A percentile compares a stretch with the other conserved stretches of the same genome.
These are phyloP conservation scores for Sogatella furcifera DNA, from an alignment of 1,140 invertebrate species.

Conservation along the genomic window DNA sequence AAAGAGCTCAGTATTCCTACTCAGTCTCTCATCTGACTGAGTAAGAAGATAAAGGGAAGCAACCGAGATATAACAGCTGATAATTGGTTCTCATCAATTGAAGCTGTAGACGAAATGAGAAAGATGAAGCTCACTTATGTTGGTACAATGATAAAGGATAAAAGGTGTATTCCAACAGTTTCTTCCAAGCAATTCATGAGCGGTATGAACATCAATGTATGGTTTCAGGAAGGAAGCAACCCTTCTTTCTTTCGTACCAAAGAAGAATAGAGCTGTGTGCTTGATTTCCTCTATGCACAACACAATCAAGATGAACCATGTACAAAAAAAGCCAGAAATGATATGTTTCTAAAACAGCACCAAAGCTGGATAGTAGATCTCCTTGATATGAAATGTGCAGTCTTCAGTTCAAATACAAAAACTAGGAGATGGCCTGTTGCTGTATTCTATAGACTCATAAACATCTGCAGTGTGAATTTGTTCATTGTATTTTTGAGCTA, in stretches of 20 bases:
- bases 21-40: constrained; percentile 11
- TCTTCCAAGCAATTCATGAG: neutral
- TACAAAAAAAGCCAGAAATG: constrained; percentile 25
- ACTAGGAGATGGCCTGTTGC: constrained; percentile 27
- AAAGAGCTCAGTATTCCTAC: constrained; percentile 9
- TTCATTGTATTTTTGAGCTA: constrained; percentile 9
- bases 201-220: neutral
- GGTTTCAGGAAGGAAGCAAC: constrained; percentile 25
- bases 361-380: constrained; percentile 28
- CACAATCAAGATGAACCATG: constrained; percentile 12
- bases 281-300: constrained; percentile 25
- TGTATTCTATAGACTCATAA: constrained; percentile 23
- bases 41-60: constrained; percentile 13
- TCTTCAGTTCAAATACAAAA: constrained; percentile 19
- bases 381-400: constrained; percentile 26
- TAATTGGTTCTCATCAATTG: constrained; percentile 31
- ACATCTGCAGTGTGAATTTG: constrained; percentile 21
- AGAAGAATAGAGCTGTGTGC: constrained; percentile 23
- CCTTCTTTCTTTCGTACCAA: constrained; percentile 25
- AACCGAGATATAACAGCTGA: constrained; percentile 29
- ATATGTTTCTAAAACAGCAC: constrained; percentile 26
- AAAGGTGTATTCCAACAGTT: constrained; percentile 30
- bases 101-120: constrained; percentile 26
- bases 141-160: constrained; percentile 26
- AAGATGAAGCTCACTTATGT: constrained; percentile 16